Evolutionary conservation across 2,797 vertebrate genomes (phyloP).

Genomic region (Myotis findleyi): DNA sequence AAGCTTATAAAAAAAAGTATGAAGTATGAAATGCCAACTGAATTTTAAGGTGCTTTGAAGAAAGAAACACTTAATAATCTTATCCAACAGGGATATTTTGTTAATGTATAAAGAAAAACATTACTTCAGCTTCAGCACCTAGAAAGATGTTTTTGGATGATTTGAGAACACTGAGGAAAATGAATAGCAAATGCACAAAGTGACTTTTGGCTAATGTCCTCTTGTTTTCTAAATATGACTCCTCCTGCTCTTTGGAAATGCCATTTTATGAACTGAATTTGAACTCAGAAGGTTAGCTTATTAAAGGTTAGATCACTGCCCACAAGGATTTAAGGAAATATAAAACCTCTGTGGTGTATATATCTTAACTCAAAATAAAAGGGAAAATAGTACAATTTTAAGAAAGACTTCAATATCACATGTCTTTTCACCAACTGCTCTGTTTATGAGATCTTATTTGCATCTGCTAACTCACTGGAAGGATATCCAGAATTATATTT

Average conservation of each 20-base stretch:
- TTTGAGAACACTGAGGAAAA: conserved; percentile 17
- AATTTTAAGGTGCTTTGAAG: conserved; percentile 62
- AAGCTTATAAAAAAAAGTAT: background rate
- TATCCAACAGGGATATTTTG: conserved; percentile 43
- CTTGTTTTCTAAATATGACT: conserved; percentile 48
- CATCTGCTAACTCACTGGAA: conserved; percentile 15
- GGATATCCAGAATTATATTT: conserved; percentile 17
- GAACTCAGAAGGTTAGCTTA: conserved; percentile 41
- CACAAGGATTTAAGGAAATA: conserved; percentile 8
- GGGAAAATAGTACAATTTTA: background rate
- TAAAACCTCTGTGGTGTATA: background rate
- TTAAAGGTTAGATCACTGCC: conserved; percentile 48
- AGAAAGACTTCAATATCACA: background rate
- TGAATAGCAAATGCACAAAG: conserved; percentile 31
- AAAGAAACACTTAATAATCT: conserved; percentile 51
- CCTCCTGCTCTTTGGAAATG: conserved; percentile 35
- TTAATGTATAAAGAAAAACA: conserved; percentile 34
- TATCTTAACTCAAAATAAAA: conserved; percentile 13
- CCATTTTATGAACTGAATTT: conserved; percentile 61
- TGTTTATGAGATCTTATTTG: conserved; percentile 30
- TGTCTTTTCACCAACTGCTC: background rate
- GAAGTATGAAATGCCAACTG: conserved; percentile 49
- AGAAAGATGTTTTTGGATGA: conserved; percentile 46
- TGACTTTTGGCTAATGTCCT: conserved; percentile 56
- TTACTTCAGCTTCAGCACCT: background rate